phyloP scores from a whole-genome alignment of 2,888 invertebrate species.

The Meganola albula region DNA sequence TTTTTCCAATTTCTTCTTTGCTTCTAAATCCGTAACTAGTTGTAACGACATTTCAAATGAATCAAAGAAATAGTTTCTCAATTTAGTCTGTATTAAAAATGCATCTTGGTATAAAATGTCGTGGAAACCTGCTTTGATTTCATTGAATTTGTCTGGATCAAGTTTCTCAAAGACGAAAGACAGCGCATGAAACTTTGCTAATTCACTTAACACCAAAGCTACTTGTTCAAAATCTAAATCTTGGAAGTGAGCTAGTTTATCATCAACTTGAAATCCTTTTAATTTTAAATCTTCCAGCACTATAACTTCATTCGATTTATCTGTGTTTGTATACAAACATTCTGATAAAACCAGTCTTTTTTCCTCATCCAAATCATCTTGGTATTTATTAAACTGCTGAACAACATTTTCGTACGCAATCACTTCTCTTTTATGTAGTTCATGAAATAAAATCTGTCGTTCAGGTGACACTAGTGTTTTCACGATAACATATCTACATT shows the following conservation, averaged over 20 bases:
- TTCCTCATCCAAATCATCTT: constrained; percentile 33
- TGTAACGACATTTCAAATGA: constrained; percentile 54
- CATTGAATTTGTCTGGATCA: constrained; percentile 30
- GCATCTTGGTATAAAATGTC: constrained; percentile 53
- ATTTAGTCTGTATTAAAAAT: constrained; percentile 54
- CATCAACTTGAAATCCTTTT: constrained; percentile 45
- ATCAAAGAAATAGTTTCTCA: constrained; percentile 52
- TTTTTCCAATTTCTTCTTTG: constrained; percentile 38
- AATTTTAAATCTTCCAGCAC: constrained; percentile 53
- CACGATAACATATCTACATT: constrained; percentile 49
- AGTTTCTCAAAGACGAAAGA: constrained; percentile 47
- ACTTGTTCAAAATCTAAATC: constrained; percentile 42
- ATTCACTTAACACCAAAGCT: constrained; percentile 39
- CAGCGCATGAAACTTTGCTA: constrained; percentile 60
- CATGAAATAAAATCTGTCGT: constrained; percentile 55
- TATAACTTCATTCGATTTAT: constrained; percentile 51
- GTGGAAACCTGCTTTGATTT: constrained; percentile 36
- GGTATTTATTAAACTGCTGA: constrained; percentile 40
- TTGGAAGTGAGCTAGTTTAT: constrained; percentile 38
- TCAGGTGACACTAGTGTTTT: constrained; percentile 60
- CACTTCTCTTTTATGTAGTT: constrained; percentile 58
- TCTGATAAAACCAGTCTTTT: constrained; percentile 43
- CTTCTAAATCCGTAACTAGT: constrained; percentile 37
- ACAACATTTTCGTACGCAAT: constrained; percentile 46
- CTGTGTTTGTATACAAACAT: constrained; percentile 42